Base-by-base conservation (phyloP, 2,113 vertebrate genomes). In the Prochilodus magdalenae region DNA sequence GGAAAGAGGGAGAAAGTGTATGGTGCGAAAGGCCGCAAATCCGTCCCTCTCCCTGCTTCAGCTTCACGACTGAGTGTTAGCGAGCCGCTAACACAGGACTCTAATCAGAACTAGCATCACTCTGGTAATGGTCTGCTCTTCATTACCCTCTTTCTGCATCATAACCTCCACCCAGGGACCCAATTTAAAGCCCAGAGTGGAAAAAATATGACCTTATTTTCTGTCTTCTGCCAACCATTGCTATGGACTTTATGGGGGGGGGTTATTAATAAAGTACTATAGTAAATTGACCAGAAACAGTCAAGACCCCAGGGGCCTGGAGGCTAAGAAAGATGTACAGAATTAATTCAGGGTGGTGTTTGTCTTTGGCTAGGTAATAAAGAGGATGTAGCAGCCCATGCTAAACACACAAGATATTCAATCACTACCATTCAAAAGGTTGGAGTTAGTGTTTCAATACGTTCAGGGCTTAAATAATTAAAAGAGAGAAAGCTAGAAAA, bases 191-290 rank as follows among this genome's bases (percentile, higher is more conserved):
- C 15, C 24, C 83, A 70, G 83, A 85, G 87, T 69, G 65, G 59
- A 82, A 77, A 44, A 85, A 87, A 84, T 71, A 79, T 20, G 33
- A 13, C 5, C 53, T 30, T 14, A 0, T 63, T 66, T 30, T 62
- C 20, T 22, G 73, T 79, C 70, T 82, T 82, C 67, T 44, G 10
- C n/a, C 62, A 60, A 51, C 63, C 44, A 8, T 63, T 13, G 81
- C 70, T 69, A 44, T 57, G 20, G 20, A 51, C 29, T 14, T 33
- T 55, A 15, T 67, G 53, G 57, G 79, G 57, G 79, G 73, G 29
- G 22, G 27, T 73, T 86, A 79, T 84, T 78, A 85, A 85, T 84
- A 86, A 82, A 87, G 51, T 70, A 40, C 44, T 60, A 76, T 24
- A 4, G 63, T 73, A 75, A 79, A 83, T 85, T 83, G 51, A 70